Percentiles rank a stretch among this genome's conserved stretches.
phyloP scores from a whole-genome alignment of 2,113 vertebrate species.

The Nicator chloris region DNA sequence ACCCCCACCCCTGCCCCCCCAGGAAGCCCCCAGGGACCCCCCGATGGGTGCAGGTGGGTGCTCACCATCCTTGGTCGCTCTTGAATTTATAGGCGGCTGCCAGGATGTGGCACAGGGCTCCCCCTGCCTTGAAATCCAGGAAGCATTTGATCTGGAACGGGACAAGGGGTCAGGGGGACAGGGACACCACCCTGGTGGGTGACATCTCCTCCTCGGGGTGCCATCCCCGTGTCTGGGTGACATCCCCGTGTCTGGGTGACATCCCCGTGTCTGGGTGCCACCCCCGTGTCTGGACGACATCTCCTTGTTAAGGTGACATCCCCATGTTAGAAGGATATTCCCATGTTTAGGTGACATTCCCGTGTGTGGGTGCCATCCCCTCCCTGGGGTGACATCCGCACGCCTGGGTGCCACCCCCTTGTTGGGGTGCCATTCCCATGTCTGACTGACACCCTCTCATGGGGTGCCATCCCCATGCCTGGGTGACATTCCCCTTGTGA shows the following conservation, averaged over 20 bases:
- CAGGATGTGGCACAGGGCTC: slow-evolving; percentile 93
- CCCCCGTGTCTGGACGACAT: fast-evolving
- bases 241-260: fast-evolving
- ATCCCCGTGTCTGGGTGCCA: fast-evolving
- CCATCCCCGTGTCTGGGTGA: fast-evolving
- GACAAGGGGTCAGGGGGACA: neutral
- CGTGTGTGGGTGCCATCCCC: neutral
- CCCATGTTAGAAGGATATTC: neutral
- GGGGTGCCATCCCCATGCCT: neutral
- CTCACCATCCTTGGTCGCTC: slow-evolving; percentile 98
- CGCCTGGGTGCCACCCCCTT: neutral
- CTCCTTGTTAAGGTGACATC: neutral
- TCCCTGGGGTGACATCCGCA: too few species aligned
- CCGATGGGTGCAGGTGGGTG: fast-evolving
- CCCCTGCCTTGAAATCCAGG: slow-evolving; percentile 96
- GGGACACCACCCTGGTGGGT: fast-evolving
- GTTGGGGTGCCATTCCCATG: neutral
- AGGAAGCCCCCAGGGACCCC: neutral
- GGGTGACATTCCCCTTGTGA: neutral
- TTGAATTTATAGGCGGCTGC: slow-evolving; percentile 99
- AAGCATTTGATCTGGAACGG: slow-evolving; percentile 91
- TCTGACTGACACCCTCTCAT: neutral
- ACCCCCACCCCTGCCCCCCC: neutral
- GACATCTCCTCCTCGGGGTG: fast-evolving
- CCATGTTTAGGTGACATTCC: neutral